Conservation (phyloP, 1,140 invertebrate species). For the Conus betulinus region DNA sequence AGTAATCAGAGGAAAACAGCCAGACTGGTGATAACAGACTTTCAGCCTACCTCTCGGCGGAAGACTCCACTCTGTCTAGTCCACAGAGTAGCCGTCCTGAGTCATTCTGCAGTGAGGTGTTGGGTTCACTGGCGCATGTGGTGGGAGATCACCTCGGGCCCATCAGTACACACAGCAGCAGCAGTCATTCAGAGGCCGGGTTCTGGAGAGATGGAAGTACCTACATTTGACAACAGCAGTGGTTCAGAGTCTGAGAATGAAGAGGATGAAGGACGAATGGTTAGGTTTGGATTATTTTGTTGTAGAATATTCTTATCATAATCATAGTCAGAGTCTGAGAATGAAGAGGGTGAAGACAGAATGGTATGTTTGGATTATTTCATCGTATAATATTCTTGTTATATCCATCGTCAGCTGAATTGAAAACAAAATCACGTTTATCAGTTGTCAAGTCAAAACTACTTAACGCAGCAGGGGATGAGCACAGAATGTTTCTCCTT, state of each 20-base stretch:
- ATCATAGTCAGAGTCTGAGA: no score
- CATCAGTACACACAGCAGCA: slow-evolving; percentile 42
- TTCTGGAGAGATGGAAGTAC: slow-evolving; percentile 28
- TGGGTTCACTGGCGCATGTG: background rate
- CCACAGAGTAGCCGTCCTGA: background rate
- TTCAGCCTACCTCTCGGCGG: background rate
- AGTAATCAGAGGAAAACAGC: background rate
- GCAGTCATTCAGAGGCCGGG: slow-evolving; percentile 51
- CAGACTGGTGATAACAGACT: background rate
- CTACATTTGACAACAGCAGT: slow-evolving; percentile 40
- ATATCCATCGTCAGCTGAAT: no score
- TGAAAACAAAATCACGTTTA: no score
- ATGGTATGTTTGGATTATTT: no score
- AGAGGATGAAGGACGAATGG: slow-evolving; percentile 37
- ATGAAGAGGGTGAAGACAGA: no score
- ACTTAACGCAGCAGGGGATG: no score
- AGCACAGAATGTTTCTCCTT: no score
- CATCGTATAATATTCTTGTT: no score
- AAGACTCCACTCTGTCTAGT: background rate
- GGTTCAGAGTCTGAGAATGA: slow-evolving; percentile 53
- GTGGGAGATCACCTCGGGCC: slow-evolving; percentile 13
- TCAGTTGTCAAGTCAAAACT: no score
- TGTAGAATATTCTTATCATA: background rate
- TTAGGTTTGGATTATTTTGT: background rate
- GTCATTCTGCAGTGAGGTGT: background rate